Base-by-base conservation (phyloP, 2,888 invertebrate genomes). In the Plagodis dolabraria region DNA sequence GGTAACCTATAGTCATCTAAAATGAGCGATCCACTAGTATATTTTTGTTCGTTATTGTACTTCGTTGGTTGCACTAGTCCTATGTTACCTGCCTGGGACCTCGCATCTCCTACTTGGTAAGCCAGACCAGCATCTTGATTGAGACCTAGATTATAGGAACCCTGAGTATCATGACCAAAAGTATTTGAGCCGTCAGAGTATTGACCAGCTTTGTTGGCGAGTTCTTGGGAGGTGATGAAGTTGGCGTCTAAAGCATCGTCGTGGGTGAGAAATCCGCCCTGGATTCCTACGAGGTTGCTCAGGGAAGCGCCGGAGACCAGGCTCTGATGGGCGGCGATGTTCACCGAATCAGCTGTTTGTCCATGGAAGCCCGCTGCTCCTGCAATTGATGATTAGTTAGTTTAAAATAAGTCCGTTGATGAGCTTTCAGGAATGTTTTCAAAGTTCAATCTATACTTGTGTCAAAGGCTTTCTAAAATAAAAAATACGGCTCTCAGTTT, bases 311-410 rank as follows among this genome's bases (percentile, higher is more conserved):
- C 93, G 1, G 93, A 93, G 7, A 83, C 77, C 7, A 93, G 75
- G 57, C 92, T 92, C 58, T 92, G 87, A 67, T 93, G 93, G 47
- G 85, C 93, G 0, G 93, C 93, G 0, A 93, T 81, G 73, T 93
- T 93, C 11, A 93, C 80, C 0, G 89, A 79, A 50, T 93, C 89
- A 0, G 92, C 93, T 34, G 93, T 90, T 66, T 90, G 86, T 0
- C 93, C 93, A 63, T 87, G 83, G 76, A 85, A 93, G 5, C 92
- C 92, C 40, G 86, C 82, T 54, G 91, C 89, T 54, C 93, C 93
- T 93, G 79, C 48, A 81, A 75, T 22, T 22, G 22, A 4, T 4
- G 4, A 22, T 22, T 22, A 22, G n/a, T n/a, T n/a, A n/a, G n/a
- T n/a, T n/a, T n/a, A n/a, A n/a, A n/a, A n/a, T n/a, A 22, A 22